Evolutionary conservation across 1,140 invertebrate species (phyloP).

Genomic region (Amyelois transitella): DNA sequence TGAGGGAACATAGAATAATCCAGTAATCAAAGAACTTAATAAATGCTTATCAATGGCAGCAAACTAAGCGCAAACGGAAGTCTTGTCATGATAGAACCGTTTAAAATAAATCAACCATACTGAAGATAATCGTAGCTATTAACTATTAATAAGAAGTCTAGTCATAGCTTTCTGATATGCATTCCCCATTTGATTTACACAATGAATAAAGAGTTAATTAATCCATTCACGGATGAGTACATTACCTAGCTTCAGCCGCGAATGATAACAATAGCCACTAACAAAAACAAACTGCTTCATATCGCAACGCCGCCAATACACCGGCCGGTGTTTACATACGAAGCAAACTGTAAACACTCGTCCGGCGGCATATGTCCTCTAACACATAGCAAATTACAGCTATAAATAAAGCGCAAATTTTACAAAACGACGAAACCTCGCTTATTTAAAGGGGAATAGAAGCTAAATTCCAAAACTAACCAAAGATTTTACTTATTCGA

Average conservation of each 20-base stretch:
- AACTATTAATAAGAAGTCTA: constrained; percentile 2
- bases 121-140: not conserved
- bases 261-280: constrained; percentile 35
- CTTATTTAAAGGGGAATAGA: constrained; percentile 7
- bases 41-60: not conserved
- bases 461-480: not conserved
- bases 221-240: constrained; percentile 21
- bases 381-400: constrained; percentile 13
- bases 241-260: constrained; percentile 21
- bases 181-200: not conserved
- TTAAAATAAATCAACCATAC: not conserved
- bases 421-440: not conserved
- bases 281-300: constrained; percentile 32
- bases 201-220: constrained; percentile 8
- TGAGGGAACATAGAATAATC: not conserved
- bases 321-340: constrained; percentile 15
- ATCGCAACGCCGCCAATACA: constrained; percentile 9
- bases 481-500: not conserved
- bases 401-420: constrained; percentile 10
- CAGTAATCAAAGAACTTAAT: not conserved
- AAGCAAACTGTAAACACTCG: constrained; percentile 20
- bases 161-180: not conserved
- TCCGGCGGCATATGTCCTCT: constrained; percentile 1
- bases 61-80: not conserved
- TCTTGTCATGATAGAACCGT: not conserved